Evolutionary conservation across 2,797 vertebrate species (phyloP).

Genomic region (Phoeniculus purpureus): DNA sequence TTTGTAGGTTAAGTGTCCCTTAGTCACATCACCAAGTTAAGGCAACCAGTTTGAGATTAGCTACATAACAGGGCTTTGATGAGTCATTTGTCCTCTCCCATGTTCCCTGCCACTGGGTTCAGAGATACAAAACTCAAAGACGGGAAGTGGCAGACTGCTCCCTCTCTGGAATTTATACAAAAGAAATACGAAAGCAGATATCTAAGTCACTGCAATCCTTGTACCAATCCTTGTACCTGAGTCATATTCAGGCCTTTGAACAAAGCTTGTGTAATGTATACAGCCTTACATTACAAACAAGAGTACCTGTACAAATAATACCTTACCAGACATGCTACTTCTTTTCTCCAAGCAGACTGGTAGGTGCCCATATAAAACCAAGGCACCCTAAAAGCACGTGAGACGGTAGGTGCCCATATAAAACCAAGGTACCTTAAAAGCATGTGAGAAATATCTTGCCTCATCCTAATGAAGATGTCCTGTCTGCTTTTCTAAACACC

Average conservation of each 20-base stretch:
- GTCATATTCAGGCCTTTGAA: neutral
- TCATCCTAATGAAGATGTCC: neutral
- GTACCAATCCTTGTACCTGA: neutral
- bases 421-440: neutral
- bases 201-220: neutral
- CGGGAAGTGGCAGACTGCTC: neutral
- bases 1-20: neutral
- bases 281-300: neutral
- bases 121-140: constrained; percentile 45
- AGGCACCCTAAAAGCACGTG: neutral
- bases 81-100: neutral
- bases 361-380: neutral
- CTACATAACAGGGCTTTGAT: neutral
- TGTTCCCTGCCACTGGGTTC: neutral
- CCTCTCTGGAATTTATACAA: neutral
- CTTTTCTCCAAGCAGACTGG: neutral
- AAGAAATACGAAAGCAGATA: neutral
- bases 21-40: neutral
- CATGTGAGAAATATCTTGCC: neutral
- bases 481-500: constrained; percentile 38
- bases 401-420: too few species aligned
- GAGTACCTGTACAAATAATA: constrained; percentile 5
- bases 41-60: neutral
- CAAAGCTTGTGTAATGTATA: neutral
- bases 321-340: neutral